Evolutionary conservation across 2,888 invertebrate species (phyloP).

Genomic region (Ametastegia equiseti): DNA sequence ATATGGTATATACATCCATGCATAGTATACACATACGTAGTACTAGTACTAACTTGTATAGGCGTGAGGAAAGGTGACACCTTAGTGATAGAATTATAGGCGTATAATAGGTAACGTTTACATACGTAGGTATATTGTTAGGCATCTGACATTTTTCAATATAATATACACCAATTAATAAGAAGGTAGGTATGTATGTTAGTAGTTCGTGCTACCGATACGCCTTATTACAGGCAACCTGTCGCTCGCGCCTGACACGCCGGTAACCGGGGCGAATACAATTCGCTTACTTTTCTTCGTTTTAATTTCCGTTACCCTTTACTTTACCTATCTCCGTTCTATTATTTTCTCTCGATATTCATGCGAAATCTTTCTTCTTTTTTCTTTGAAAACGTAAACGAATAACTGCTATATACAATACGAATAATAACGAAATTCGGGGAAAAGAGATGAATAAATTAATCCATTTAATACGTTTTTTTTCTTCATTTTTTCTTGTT

Average conservation of each 20-base stretch:
- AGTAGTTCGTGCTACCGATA: background rate
- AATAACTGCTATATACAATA: background rate
- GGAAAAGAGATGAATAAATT: conserved; percentile 58
- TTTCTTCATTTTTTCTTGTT: conserved; percentile 64
- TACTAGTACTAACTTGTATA: no score
- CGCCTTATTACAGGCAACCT: background rate
- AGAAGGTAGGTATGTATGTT: no score
- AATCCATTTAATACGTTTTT: conserved; percentile 67
- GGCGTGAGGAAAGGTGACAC: no score
- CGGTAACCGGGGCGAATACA: background rate
- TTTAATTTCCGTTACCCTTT: no score
- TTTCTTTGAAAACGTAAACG: background rate
- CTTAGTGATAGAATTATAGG: no score
- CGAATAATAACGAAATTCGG: background rate
- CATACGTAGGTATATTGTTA: no score
- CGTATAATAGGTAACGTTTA: no score
- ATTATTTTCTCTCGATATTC: background rate
- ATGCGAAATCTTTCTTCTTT: background rate
- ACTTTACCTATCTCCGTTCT: no score
- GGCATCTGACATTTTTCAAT: no score
- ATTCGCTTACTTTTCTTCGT: background rate
- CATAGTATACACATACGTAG: no score
- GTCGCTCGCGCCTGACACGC: background rate
- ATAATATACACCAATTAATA: no score
- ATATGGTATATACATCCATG: no score